Percentiles rank a stretch among this genome's conserved stretches.
These are phyloP conservation scores for Oscheius sp. DNA, from an alignment of 2,888 invertebrate species.

Conservation along the genomic window DNA sequence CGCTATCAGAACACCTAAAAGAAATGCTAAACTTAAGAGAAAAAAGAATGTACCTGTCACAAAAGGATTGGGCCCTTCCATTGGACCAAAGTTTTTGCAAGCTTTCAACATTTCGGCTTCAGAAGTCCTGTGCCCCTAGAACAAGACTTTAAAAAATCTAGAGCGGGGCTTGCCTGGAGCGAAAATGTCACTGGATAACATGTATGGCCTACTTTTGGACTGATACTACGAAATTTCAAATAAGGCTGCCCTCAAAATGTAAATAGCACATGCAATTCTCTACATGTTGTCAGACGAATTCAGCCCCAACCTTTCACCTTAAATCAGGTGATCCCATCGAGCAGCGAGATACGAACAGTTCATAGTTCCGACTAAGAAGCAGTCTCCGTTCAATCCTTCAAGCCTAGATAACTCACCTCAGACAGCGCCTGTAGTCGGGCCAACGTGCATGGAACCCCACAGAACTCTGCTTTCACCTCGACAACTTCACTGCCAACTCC, in stretches of 20 bases:
- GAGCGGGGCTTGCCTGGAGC: background rate
- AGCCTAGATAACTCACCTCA: slow-evolving; percentile 16
- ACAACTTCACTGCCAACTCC: slow-evolving; percentile 36
- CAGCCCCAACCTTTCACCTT: no score
- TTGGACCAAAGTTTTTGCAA: slow-evolving; percentile 12
- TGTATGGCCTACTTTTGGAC: background rate
- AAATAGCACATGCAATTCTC: no score
- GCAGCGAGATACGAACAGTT: no score
- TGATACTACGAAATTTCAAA: no score
- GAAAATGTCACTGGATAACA: no score
- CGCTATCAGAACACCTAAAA: slow-evolving; percentile 46
- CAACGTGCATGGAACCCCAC: slow-evolving; percentile 40
- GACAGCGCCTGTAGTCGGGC: slow-evolving; percentile 38
- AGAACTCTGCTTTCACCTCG: slow-evolving; percentile 38
- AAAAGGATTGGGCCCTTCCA: background rate
- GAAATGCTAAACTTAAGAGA: background rate
- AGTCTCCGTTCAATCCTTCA: no score
- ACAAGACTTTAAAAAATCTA: background rate
- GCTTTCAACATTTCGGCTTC: background rate
- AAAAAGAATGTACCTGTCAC: background rate
- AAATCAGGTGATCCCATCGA: no score
- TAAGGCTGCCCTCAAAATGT: no score
- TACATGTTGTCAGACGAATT: no score
- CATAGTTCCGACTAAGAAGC: no score
- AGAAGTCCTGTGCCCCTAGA: slow-evolving; percentile 25